Evolutionary conservation across 2,797 vertebrate species (phyloP), one percentile per base, ranked within the genome.

Genomic region (Limosa lapponica): DNA sequence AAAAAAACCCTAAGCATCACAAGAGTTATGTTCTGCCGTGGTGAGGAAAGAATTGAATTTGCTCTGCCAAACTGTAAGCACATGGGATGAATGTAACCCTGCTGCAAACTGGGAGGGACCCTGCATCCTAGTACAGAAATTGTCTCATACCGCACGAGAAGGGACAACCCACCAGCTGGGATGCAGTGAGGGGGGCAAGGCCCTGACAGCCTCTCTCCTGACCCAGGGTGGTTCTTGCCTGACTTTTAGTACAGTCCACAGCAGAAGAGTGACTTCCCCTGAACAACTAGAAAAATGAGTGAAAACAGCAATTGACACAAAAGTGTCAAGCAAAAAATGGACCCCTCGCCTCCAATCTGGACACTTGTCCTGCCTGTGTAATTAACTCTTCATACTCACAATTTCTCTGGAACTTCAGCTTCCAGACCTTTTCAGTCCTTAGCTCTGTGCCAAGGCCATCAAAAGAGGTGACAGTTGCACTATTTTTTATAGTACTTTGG

Each of bases 91-190:
- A 75, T 3, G 18, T 10, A 77, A 65, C 6, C 41, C 51, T 55
- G 46, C 41, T 87, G 41, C 41, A 64, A 44, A 34, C 3, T 15
- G 28, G 52, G 27, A 81, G 34, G 22, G 12, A 72, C 28, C 8
- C 19, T 61, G 12, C 14, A 70, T 46, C 12, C 27, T 15, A 51
- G 39, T 41, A 69, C 27, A 64, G 23, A 23, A 72, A n/a, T 7
- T 43, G 19, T 57, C 17, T 54, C 32, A 8, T 5, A 24, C 0
- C 0, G 6, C 25, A 16, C 0, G 0, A 57, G 67, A 81, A 71
- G 32, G 39, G 27, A 71, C 20, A 59, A 23, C 7, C 34, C 59
- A 49, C 6, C 16, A 70, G 44, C 23, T 46, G 51, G 75, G 28
- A 22, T 30, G 25, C 24, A 43, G 17, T 18, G n/a, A 70, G 23